Evolutionary conservation across 2,113 vertebrate species (phyloP).

Genomic region (Montifringilla adamsi): DNA sequence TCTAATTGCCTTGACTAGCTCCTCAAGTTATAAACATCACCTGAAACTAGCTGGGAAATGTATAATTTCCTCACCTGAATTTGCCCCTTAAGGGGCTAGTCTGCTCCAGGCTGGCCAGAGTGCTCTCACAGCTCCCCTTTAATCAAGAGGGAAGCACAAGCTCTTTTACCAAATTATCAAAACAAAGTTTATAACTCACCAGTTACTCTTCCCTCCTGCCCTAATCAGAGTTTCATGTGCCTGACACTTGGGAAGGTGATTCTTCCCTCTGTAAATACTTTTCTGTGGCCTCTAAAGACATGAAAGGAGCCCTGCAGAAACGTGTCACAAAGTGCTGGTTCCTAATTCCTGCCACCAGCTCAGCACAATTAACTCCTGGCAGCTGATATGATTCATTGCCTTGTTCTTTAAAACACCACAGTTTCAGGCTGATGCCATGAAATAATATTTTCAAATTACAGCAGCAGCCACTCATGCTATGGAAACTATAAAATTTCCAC

Average conservation of each 20-base stretch:
- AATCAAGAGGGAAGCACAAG: not conserved
- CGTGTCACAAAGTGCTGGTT: not conserved
- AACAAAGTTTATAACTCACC: not conserved
- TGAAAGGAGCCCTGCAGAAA: not conserved
- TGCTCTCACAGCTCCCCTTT: not conserved
- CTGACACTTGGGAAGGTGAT: not conserved
- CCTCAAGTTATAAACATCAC: not conserved
- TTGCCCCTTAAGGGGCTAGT: not conserved
- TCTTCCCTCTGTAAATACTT: not conserved
- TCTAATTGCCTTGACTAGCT: not conserved
- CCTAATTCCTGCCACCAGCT: not conserved
- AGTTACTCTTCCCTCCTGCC: not conserved
- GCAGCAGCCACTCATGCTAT: not conserved
- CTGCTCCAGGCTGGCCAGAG: not conserved
- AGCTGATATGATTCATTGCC: not conserved
- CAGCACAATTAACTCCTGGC: not conserved
- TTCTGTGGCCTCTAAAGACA: not conserved
- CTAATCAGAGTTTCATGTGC: rapidly evolving
- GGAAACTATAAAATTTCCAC: not conserved
- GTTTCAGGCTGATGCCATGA: not conserved
- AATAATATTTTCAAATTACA: not conserved
- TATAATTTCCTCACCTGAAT: not conserved
- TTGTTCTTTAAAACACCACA: not conserved
- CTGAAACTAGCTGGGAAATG: not conserved
- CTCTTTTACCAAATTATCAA: not conserved